Percentiles rank a stretch among this genome's conserved stretches.
phyloP scores from a whole-genome alignment of 2,888 invertebrate species.

The Thecocarcelia acutangulata region DNA sequence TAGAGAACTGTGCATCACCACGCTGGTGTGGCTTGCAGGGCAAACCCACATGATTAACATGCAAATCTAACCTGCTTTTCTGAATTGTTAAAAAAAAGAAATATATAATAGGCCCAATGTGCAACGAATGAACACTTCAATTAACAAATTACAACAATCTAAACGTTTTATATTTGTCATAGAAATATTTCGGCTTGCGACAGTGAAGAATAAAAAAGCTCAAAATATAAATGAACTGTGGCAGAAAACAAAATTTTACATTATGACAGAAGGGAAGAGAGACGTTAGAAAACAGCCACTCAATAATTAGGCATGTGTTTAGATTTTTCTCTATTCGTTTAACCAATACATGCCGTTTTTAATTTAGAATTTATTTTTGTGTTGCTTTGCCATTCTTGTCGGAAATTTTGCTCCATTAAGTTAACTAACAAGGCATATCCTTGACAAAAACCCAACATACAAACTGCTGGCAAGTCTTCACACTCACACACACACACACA shows the following conservation, averaged over 20 bases:
- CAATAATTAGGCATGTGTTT: conserved; percentile 68
- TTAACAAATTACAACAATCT: conserved; percentile 6
- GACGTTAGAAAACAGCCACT: conserved; percentile 38
- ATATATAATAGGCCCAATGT: conserved; percentile 4
- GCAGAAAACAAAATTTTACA: not conserved
- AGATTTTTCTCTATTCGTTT: not conserved
- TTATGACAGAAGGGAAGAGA: not conserved
- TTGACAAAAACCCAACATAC: conserved; percentile 55
- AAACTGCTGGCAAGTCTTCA: conserved; percentile 12
- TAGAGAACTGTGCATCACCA: too few species aligned
- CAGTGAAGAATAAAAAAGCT: not conserved
- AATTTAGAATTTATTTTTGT: conserved; percentile 29
- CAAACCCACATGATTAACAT: too few species aligned
- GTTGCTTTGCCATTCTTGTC: conserved; percentile 57
- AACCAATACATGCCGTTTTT: conserved; percentile 33
- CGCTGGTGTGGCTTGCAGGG: too few species aligned
- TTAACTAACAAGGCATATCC: conserved; percentile 70
- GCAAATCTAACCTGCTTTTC: too few species aligned
- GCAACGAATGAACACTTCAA: not conserved
- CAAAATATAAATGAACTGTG: conserved; percentile 16
- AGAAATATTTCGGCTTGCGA: conserved; percentile 11
- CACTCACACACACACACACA: conserved; percentile 16
- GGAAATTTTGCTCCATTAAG: conserved; percentile 69
- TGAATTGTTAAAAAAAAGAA: too few species aligned
- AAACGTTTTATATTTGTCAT: conserved; percentile 23